These are phyloP conservation scores for Ectropis crepuscularia DNA, from an alignment of 2,888 invertebrate species.

Conservation along the genomic window DNA sequence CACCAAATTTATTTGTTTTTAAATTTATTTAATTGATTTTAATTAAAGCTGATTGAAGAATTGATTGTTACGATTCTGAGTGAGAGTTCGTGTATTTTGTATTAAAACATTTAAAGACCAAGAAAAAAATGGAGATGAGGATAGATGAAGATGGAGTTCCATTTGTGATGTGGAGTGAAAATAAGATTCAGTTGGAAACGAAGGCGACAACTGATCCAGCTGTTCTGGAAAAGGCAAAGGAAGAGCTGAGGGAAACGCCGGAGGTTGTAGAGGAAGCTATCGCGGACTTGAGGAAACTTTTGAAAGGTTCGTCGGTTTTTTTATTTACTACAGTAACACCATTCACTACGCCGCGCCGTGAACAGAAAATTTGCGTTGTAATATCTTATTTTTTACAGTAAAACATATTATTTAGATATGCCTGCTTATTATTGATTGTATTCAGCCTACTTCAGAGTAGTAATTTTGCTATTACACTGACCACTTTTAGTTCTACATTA, in stretches of 20 bases:
- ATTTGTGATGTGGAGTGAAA: conserved; percentile 86
- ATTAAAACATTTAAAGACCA: neutral
- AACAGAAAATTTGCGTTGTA: too few species aligned
- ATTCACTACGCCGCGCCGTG: too few species aligned
- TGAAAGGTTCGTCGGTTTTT: conserved; percentile 79
- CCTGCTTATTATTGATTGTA: too few species aligned
- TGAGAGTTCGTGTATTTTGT: too few species aligned
- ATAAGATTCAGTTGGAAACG: conserved; percentile 86
- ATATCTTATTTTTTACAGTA: too few species aligned
- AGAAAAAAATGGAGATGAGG: conserved; percentile 70
- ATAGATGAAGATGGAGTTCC: conserved; percentile 84
- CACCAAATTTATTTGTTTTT: neutral
- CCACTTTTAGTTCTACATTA: too few species aligned
- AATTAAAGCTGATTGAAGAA: too few species aligned
- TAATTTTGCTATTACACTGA: too few species aligned
- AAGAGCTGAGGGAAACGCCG: conserved; percentile 89
- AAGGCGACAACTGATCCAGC: conserved; percentile 83
- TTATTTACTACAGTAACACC: too few species aligned
- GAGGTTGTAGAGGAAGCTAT: conserved; percentile 86
- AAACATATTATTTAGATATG: too few species aligned
- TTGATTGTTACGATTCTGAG: neutral
- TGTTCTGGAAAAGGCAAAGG: conserved; percentile 86
- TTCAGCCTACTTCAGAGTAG: too few species aligned
- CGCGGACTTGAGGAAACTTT: conserved; percentile 78
- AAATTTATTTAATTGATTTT: too few species aligned